Percentiles rank a stretch among this genome's conserved stretches.
Evolutionary conservation across 2,113 vertebrate species (phyloP).

Genomic region (Taxidea taxus): DNA sequence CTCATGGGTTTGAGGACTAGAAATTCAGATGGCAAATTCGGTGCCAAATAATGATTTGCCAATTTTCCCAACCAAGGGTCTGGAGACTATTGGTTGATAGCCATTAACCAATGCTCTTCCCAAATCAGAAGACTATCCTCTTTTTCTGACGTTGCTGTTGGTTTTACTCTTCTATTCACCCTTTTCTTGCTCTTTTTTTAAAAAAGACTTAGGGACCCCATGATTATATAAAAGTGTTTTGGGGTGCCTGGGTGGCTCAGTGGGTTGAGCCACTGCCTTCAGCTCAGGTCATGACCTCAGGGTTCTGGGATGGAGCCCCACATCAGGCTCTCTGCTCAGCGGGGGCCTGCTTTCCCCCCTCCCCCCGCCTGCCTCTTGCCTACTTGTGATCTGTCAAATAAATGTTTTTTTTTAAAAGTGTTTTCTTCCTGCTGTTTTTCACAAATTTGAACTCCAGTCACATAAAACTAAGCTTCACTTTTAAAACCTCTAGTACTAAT

Average conservation of each 20-base stretch:
- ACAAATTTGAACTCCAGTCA: constrained; percentile 6
- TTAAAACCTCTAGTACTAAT: not conserved
- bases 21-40: not conserved
- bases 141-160: not conserved
- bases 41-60: not conserved
- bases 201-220: not conserved
- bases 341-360: no score
- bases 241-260: no score
- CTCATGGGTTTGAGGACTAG: not conserved
- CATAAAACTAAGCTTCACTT: not conserved
- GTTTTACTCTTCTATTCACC: not conserved
- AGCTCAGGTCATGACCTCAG: no score
- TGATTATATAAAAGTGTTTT: not conserved
- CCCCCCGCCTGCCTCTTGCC: no score
- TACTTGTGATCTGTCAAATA: no score
- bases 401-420: no score
- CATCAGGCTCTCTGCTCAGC: no score
- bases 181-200: not conserved
- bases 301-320: no score
- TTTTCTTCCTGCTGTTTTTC: not conserved
- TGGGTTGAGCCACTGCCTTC: no score
- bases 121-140: not conserved
- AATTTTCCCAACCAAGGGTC: not conserved
- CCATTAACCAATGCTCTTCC: not conserved
- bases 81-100: not conserved